These are phyloP conservation scores for Fissipunctia ypsillon DNA, from an alignment of 2,888 invertebrate genomes.

Conservation along the genomic window DNA sequence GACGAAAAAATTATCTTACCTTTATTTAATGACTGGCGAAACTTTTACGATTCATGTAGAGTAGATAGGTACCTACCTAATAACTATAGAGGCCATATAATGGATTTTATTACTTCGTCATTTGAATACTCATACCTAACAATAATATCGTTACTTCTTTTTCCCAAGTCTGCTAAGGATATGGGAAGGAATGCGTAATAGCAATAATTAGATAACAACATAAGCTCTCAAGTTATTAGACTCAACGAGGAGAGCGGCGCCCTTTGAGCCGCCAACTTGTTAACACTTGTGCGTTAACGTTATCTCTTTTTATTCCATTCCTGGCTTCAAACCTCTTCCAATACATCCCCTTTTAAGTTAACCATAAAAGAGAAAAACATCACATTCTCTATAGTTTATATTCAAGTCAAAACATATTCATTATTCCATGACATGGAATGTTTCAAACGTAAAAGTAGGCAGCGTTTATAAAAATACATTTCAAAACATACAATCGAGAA, in stretches of 20 bases:
- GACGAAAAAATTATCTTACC: conserved; percentile 58
- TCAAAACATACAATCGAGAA: conserved; percentile 77
- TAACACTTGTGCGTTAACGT: conserved; percentile 66
- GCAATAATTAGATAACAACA: conserved; percentile 58
- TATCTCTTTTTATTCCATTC: conserved; percentile 62
- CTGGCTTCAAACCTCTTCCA: conserved; percentile 32
- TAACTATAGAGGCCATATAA: conserved; percentile 40
- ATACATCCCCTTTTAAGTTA: conserved; percentile 45
- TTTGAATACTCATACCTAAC: conserved; percentile 44
- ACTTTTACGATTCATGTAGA: conserved; percentile 56
- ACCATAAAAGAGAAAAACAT: conserved; percentile 52
- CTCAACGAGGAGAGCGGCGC: conserved; percentile 59
- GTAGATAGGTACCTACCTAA: too few species aligned
- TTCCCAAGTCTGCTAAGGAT: conserved; percentile 18
- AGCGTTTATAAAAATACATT: conserved; percentile 68
- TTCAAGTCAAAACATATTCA: conserved; percentile 57
- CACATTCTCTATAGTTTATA: conserved; percentile 40
- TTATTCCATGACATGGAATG: conserved; percentile 58
- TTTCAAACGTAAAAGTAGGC: conserved; percentile 60
- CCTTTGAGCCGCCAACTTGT: conserved; percentile 65
- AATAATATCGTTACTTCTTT: conserved; percentile 14
- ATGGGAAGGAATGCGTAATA: conserved; percentile 47
- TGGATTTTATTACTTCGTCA: conserved; percentile 46
- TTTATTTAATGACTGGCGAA: conserved; percentile 67
- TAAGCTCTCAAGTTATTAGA: conserved; percentile 58